Evolutionary conservation across 2,797 vertebrate genomes (phyloP).

Genomic region (Lutjanus campechanus): DNA sequence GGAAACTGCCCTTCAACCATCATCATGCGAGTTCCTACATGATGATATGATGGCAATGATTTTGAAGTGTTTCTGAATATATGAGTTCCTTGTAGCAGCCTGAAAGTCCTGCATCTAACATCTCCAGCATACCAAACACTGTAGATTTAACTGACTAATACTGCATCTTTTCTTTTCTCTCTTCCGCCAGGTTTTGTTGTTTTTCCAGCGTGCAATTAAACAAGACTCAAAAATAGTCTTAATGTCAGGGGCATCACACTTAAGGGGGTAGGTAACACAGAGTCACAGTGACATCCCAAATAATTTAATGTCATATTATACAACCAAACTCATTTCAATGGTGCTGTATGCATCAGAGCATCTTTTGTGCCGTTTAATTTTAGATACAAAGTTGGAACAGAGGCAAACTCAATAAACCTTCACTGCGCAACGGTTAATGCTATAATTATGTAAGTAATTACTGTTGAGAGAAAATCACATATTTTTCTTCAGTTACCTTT

Average conservation of each 20-base stretch:
- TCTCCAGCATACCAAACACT: neutral
- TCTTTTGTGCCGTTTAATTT: constrained; percentile 34
- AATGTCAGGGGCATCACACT: constrained; percentile 9
- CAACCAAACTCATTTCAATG: constrained; percentile 21
- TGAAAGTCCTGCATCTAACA: constrained; percentile 6
- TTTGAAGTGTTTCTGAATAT: constrained; percentile 11
- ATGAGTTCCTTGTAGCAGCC: neutral
- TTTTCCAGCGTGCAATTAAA: constrained; percentile 12
- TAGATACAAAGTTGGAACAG: constrained; percentile 16
- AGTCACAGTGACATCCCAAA: constrained; percentile 13
- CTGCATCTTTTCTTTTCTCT: neutral
- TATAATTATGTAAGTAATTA: constrained; percentile 43
- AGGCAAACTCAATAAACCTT: constrained; percentile 32
- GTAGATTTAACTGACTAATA: neutral
- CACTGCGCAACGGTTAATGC: constrained; percentile 29
- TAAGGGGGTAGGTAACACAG: neutral
- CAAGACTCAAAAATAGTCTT: neutral
- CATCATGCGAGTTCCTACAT: constrained; percentile 14
- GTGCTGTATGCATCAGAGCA: constrained; percentile 3
- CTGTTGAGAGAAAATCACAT: constrained; percentile 11
- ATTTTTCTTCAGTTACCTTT: constrained; percentile 21
- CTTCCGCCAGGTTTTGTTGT: neutral
- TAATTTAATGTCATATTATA: constrained; percentile 30
- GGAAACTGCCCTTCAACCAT: constrained; percentile 29
- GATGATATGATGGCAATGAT: constrained; percentile 21